Evolutionary conservation across 2,113 vertebrate genomes (phyloP), one percentile per base, ranked within the genome.

Genomic region (Tretioscincus oriximinensis): DNA sequence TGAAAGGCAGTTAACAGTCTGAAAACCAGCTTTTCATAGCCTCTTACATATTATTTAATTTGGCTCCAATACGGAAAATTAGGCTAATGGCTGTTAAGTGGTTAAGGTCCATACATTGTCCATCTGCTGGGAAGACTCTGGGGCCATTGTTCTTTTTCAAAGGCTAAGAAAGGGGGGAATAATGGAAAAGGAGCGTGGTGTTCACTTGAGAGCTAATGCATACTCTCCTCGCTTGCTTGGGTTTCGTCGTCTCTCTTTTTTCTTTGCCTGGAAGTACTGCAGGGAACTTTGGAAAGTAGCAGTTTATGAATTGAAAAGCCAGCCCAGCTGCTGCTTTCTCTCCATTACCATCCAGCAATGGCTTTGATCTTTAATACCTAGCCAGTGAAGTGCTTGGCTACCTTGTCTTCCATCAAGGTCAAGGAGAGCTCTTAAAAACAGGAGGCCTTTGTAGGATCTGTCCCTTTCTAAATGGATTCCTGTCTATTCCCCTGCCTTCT

Each of bases 51-150:
- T 92, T 93, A 95, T 95, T 95, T 95, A 94, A 95, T 95, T 96
- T 95, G 95, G 95, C 95, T 94, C 87, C 89, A 85, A 92, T 83
- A 91, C 76, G 89, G 90, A 91, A 89, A 96, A 96, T 96, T 94
- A 95, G 93, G 91, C 93, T 95, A 95, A 95, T 95, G 93, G 93
- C 94, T 95, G 93, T 95, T 95, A 95, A 96, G 95, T 94, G 95
- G 90, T 93, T 92, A 94, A 93, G 93, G 92, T 93, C 88, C 83
- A 79, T 94, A 94, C 90, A 95, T 86, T 91, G 90, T 91, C 95
- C 95, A 95, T 95, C 95, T 96, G 95, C 93, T 60, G 87, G 94
- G 92, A 94, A 94, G 92, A 92, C 95, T 94, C 73, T 78, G 5
- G 35, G 93, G 94, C 94, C 92, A 90, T 93, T 95, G 94, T 95